Base-by-base conservation (phyloP, 2,797 vertebrate genomes). In the Gymnodraco acuticeps region DNA sequence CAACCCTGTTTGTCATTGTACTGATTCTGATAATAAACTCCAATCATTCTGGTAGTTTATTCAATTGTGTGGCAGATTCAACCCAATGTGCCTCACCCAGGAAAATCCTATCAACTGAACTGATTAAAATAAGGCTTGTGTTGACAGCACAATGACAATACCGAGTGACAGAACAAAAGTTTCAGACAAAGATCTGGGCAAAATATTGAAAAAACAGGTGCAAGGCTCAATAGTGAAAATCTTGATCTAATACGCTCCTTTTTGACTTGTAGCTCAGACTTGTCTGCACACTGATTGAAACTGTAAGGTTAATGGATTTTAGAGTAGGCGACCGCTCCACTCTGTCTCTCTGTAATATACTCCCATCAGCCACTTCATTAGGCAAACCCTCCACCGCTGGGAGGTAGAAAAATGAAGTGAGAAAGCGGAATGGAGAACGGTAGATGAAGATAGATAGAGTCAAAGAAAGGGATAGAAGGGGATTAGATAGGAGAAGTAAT, bases 231-330 rank as follows among this genome's bases (percentile, higher is more conserved):
- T n/a, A 38, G 62, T 80, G 77, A 62, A 77, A 82, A 67, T 86
- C 82, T 66, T 77, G 43, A 73, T 75, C 79, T 77, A 77, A 81
- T 75, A 66, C 48, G n/a, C 51, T 86, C 81, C 77, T 85, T 79
- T 91, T 78, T 73, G 78, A 88, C 88, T 87, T 47, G 4, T 52
- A 75, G 83, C 84, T 89, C 80, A 77, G 86, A 87, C 83, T 88
- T 87, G 88, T 87, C 87, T 83, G 76, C 67, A 41, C 59, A 60
- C 90, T 89, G 88, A 92, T 89, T 90, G 89, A 89, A 92, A 92
- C 86, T 88, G 87, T 92, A 88, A 92, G 90, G 91, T 93, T 93
- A 92, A 93, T 93, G 91, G 92, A 92, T 92, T 89, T 93, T 90
- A 92, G 92, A 93, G 92, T 92, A 89, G 90, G 83, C 86, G 84